phyloP scores from a whole-genome alignment of 2,113 vertebrate species.

The Nycticryphes semicollaris region DNA sequence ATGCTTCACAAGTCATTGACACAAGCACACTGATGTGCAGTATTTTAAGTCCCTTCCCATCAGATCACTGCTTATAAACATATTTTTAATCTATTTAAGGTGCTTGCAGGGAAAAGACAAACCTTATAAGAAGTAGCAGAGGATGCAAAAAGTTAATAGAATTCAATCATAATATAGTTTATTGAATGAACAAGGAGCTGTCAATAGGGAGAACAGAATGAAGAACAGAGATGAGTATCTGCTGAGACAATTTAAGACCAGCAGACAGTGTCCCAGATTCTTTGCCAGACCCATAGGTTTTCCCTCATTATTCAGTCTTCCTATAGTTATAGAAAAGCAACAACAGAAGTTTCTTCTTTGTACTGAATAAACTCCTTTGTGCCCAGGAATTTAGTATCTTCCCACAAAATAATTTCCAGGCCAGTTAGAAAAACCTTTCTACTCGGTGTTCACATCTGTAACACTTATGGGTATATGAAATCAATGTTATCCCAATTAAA shows the following conservation, averaged over 20 bases:
- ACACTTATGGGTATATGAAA: neutral
- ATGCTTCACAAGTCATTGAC: neutral
- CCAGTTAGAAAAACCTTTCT: neutral
- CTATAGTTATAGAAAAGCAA: neutral
- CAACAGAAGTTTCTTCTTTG: neutral
- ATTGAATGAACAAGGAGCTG: neutral
- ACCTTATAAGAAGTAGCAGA: neutral
- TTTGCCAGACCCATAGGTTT: neutral
- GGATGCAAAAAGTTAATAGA: neutral
- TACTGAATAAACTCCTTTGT: neutral
- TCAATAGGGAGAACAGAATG: neutral
- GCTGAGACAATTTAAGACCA: neutral
- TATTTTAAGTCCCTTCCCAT: neutral
- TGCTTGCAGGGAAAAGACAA: neutral
- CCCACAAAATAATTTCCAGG: neutral
- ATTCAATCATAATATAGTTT: neutral
- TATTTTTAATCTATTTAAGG: neutral
- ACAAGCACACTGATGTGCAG: neutral
- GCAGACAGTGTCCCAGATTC: neutral
- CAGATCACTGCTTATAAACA: rapidly evolving
- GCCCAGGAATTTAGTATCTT: neutral
- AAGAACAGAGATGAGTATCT: neutral
- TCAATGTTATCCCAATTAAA: neutral
- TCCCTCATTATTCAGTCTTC: neutral
- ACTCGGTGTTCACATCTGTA: neutral